Conservation (phyloP, 2,113 vertebrate genomes). For the Podiceps cristatus region DNA sequence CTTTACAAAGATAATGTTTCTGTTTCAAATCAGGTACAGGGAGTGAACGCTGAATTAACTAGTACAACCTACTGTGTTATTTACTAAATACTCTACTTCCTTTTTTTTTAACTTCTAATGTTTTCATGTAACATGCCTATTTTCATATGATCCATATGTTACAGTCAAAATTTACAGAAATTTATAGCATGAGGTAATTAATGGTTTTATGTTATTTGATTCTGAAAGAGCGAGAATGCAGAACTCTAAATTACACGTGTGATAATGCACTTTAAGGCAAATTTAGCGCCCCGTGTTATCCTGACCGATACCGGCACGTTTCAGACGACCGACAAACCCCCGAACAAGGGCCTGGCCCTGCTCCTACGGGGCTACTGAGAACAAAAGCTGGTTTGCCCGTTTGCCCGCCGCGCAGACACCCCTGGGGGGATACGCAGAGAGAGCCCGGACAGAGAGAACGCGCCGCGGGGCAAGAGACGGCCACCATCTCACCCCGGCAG, state of each 20-base stretch:
- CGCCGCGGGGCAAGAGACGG: accelerated
- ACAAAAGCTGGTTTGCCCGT: accelerated
- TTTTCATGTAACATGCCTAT: accelerated
- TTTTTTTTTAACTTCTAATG: not conserved
- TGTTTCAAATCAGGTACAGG: accelerated
- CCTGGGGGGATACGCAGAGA: accelerated
- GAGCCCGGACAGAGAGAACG: not conserved
- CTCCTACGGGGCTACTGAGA: not conserved
- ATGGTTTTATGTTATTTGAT: not conserved
- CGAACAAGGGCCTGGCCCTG: accelerated
- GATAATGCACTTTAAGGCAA: not conserved
- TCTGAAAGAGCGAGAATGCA: not conserved
- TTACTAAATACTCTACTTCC: not conserved
- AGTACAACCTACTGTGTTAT: no score
- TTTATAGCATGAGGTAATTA: not conserved
- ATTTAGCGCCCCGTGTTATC: accelerated
- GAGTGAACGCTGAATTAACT: not conserved
- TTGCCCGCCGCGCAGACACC: not conserved
- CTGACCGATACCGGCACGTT: accelerated
- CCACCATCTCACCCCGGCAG: not conserved
- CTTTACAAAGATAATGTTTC: not conserved
- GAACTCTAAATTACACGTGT: accelerated
- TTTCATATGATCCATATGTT: not conserved
- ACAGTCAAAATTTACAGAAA: not conserved
- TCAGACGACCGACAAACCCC: accelerated